A percentile compares a stretch with the other conserved stretches of the same genome.
These are phyloP conservation scores for Pangasianodon gigas DNA, from an alignment of 2,113 vertebrate genomes.

Conservation along the genomic window DNA sequence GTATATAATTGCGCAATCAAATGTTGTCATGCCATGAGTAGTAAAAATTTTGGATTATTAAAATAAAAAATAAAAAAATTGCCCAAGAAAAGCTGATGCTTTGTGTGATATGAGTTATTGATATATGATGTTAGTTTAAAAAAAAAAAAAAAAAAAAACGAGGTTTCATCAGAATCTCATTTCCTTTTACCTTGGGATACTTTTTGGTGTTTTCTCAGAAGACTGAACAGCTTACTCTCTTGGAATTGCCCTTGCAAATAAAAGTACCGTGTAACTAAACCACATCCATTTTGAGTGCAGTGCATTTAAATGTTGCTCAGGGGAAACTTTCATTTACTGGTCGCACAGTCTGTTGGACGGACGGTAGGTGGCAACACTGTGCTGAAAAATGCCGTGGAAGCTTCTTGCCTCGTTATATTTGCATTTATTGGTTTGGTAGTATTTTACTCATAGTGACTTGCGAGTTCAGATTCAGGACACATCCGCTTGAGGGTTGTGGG, in stretches of 20 bases:
- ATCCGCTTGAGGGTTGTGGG: not conserved
- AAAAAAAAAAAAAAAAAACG: not conserved
- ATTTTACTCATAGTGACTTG: not conserved
- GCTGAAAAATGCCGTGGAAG: not conserved
- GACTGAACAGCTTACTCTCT: not conserved
- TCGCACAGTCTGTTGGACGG: too few relatives aligned
- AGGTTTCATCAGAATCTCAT: not conserved
- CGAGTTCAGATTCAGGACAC: not conserved
- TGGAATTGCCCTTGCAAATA: slow-evolving; percentile 11
- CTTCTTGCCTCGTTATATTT: not conserved
- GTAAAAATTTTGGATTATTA: not conserved
- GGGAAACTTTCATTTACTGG: not conserved
- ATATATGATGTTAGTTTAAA: not conserved
- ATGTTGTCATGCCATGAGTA: not conserved
- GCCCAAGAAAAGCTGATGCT: not conserved
- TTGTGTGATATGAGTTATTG: not conserved
- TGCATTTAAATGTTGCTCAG: not conserved
- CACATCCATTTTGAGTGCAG: not conserved
- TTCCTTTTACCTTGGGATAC: not conserved
- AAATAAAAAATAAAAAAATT: not conserved
- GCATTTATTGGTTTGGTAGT: not conserved
- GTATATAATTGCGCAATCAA: not conserved
- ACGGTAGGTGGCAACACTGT: slow-evolving; percentile 18
- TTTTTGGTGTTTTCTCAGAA: not conserved
- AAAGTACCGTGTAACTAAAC: not conserved